Evolutionary conservation across 1,140 invertebrate species (phyloP).

Genomic region (Drosophila sechellia): DNA sequence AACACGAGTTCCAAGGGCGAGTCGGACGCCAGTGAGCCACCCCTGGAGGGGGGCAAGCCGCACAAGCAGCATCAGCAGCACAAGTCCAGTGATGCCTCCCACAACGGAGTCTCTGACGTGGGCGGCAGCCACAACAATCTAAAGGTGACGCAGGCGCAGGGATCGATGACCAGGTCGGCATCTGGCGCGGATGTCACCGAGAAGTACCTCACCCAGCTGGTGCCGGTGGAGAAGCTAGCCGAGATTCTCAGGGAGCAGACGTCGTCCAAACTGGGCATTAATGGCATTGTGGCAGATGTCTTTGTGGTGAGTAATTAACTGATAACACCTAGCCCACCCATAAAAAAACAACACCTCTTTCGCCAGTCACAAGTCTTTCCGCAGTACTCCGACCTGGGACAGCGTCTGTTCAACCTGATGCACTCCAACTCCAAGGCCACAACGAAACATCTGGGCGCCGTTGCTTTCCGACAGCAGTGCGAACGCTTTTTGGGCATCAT

Average conservation of each 20-base stretch:
- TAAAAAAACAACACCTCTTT: constrained; percentile 4
- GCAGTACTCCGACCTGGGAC: constrained; percentile 89
- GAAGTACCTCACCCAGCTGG: constrained; percentile 87
- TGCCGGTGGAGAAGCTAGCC: constrained; percentile 89
- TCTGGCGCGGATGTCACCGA: constrained; percentile 87
- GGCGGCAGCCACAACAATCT: constrained; percentile 62
- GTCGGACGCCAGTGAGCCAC: constrained; percentile 66
- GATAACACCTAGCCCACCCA: constrained; percentile 36
- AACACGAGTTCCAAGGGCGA: constrained; percentile 69
- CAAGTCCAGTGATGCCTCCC: constrained; percentile 54
- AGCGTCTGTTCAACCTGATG: constrained; percentile 88
- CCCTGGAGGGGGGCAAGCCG: constrained; percentile 62
- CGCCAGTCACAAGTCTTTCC: constrained; percentile 91
- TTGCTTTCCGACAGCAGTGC: constrained; percentile 89
- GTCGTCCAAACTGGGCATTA: constrained; percentile 87
- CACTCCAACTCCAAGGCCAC: constrained; percentile 87
- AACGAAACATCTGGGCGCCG: constrained; percentile 86
- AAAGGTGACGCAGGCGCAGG: constrained; percentile 69
- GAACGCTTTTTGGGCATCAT: constrained; percentile 89
- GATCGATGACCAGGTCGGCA: constrained; percentile 85
- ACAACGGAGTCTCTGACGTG: constrained; percentile 44
- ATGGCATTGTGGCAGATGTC: constrained; percentile 88
- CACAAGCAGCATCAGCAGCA: constrained; percentile 56
- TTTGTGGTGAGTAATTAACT: constrained; percentile 86
- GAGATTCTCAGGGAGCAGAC: constrained; percentile 88